phyloP scores from a whole-genome alignment of 2,113 vertebrate genomes.

The Petroica traversi region DNA sequence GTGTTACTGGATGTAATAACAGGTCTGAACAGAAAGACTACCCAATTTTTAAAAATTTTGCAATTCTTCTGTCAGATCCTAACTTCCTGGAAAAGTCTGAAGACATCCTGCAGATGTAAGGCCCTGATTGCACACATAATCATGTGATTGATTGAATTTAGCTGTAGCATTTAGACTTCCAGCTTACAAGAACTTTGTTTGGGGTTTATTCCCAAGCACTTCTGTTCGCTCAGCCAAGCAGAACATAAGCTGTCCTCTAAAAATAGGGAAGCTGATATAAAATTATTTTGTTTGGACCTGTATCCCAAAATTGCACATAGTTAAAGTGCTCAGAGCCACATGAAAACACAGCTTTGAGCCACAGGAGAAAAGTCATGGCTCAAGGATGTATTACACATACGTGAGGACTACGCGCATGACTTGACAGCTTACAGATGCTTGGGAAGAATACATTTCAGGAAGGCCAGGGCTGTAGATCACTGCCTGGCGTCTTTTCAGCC shows the following conservation, averaged over 20 bases:
- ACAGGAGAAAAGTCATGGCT: constrained; percentile 42
- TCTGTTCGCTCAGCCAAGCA: not conserved
- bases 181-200: not conserved
- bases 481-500: not conserved
- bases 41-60: not conserved
- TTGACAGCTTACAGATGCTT: constrained; percentile 32
- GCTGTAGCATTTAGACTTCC: not conserved
- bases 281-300: not conserved
- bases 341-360: not conserved
- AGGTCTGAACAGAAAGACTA: not conserved
- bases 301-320: not conserved
- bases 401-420: not conserved
- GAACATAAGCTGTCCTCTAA: not conserved
- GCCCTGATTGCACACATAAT: not conserved
- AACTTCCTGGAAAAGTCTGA: not conserved
- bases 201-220: not conserved
- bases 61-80: not conserved
- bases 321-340: not conserved
- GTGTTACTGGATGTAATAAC: not conserved
- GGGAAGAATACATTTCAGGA: constrained; percentile 4
- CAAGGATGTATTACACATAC: constrained; percentile 27
- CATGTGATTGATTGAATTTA: not conserved
- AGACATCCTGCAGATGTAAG: not conserved
- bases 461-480: not conserved
- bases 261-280: not conserved